Evolutionary conservation across 2,797 vertebrate species (phyloP), one percentile per base, ranked within the genome.

Genomic region (Scomberomorus guttatus): DNA sequence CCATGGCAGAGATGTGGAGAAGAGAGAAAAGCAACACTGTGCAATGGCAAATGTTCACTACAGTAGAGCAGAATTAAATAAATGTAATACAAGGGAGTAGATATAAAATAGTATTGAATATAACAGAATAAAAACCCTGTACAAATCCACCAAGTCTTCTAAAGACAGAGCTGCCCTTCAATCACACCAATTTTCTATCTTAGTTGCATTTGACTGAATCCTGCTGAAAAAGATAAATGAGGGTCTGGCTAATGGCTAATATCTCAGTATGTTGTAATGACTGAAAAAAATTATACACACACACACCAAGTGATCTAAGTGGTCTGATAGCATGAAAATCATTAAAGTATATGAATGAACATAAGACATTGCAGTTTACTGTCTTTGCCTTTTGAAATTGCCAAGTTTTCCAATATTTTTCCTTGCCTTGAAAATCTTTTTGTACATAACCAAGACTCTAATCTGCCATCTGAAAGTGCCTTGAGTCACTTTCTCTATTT

Each of bases 31-130:
- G 73, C 24, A 77, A 77, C 14, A 27, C 11, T 54, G 27, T 68
- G 63, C 58, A 68, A 32, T 1, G 11, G 29, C 24, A 84, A 83
- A 83, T 68, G 58, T 57, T 78, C 67, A 78, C 58, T 57, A 2
- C 20, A 24, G 24, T 51, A 50, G 37, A 72, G 74, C 51, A 64
- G 22, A 46, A 81, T 81, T 46, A 48, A 80, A 73, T 86, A 13
- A 72, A 56, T 80, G 54, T 59, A 72, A 72, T 34, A 73, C 50
- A 66, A 82, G 24, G 4, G 50, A 3, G 56, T 14, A 50, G 59
- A 50, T 46, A 22, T 66, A 15, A 57, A 55, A 57, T 1, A 4
- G 39, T 22, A 25, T 4, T 17, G 9, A 60, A 55, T 50, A 24
- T 2, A 55, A 32, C 18, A 6, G 5, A 59, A 32, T n/a, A 22